phyloP scores from a whole-genome alignment of 1,140 invertebrate species.

The Drosophila pruinosa region DNA sequence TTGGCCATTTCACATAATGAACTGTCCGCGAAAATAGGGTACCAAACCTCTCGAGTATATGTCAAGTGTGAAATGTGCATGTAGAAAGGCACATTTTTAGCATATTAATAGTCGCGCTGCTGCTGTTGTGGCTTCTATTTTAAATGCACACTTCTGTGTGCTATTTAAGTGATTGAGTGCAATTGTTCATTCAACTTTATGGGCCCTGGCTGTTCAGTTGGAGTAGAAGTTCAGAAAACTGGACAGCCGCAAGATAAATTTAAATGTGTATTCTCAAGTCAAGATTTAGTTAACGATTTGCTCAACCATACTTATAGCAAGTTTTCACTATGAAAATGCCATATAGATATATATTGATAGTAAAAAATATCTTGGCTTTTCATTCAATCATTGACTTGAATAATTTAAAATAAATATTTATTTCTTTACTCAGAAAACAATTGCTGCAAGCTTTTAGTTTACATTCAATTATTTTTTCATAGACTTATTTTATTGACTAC shows the following conservation, averaged over 20 bases:
- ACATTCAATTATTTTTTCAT: too few relatives aligned
- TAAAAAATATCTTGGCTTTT: too few relatives aligned
- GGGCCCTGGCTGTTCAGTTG: neutral
- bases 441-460: too few relatives aligned
- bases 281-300: neutral
- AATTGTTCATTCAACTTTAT: conserved; percentile 19
- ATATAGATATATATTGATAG: too few relatives aligned
- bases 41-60: conserved; percentile 17
- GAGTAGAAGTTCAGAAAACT: neutral
- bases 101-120: conserved; percentile 18
- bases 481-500: too few relatives aligned
- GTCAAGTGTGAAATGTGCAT: conserved; percentile 34
- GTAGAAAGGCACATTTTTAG: conserved; percentile 34
- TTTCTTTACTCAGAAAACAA: too few relatives aligned
- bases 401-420: too few relatives aligned
- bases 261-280: neutral
- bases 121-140: neutral
- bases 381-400: too few relatives aligned
- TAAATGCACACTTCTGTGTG: conserved; percentile 21
- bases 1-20: conserved; percentile 39
- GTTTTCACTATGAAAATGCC: too few relatives aligned
- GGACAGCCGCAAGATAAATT: neutral
- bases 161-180: conserved; percentile 27
- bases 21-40: conserved; percentile 36
- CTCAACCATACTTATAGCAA: neutral